A percentile compares a stretch with the other conserved stretches of the same genome.
phyloP scores from a whole-genome alignment of 2,888 invertebrate genomes.

The Bunonema sp. region DNA sequence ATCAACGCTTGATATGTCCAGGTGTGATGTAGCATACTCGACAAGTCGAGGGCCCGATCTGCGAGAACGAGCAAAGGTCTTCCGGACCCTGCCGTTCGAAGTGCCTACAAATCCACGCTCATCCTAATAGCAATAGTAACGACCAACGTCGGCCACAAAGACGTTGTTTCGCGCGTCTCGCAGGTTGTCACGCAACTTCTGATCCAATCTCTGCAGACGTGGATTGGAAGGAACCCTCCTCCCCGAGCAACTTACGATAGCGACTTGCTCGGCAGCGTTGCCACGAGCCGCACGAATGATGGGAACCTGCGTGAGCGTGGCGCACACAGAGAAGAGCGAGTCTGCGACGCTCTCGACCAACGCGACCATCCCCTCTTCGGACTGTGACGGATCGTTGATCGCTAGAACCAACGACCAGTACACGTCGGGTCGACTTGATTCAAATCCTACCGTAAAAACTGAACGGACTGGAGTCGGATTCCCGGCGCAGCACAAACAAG shows the following conservation, averaged over 20 bases:
- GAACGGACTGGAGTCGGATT: constrained; percentile 73
- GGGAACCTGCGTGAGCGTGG: constrained; percentile 80
- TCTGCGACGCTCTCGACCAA: constrained; percentile 88
- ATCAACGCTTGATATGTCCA: constrained; percentile 98
- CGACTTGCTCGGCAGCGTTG: constrained; percentile 95
- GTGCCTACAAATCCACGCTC: no score
- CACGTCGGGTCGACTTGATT: constrained; percentile 1
- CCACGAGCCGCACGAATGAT: constrained; percentile 78
- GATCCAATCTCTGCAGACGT: constrained; percentile 65
- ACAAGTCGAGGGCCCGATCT: constrained; percentile 61
- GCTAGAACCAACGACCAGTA: no score
- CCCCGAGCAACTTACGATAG: constrained; percentile 44
- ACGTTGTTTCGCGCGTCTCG: constrained; percentile 89
- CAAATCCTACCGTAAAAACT: constrained; percentile 69
- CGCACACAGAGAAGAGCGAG: constrained; percentile 88
- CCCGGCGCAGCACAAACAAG: constrained; percentile 63
- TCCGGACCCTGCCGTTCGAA: no score
- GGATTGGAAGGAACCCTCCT: not conserved
- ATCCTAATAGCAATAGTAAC: no score
- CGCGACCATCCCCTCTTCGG: constrained; percentile 77
- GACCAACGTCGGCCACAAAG: no score
- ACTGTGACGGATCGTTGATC: constrained; percentile 31
- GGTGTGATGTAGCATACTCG: constrained; percentile 91
- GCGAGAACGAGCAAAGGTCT: constrained; percentile 75
- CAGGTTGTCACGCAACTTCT: constrained; percentile 84